Conservation (phyloP, 2,888 invertebrate species). For the Amphipyra tragopoginis region DNA sequence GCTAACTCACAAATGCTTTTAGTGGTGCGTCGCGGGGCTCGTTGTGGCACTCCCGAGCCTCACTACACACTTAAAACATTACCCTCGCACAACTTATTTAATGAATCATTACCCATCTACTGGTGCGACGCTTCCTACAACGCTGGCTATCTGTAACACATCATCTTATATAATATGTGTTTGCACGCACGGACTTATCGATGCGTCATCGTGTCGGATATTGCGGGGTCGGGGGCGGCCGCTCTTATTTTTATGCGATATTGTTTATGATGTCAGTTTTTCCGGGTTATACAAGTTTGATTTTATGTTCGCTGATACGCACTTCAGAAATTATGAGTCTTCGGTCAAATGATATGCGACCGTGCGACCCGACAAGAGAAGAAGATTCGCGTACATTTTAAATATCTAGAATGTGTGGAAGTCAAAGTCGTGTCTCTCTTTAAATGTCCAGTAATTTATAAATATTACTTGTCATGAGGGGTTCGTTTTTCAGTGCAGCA, state of each 20-base stretch:
- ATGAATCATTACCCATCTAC: background rate
- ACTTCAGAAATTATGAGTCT: background rate
- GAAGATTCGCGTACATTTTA: background rate
- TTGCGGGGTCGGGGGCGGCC: background rate
- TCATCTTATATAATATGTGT: background rate
- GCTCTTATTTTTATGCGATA: background rate
- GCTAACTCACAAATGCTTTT: constrained; percentile 2
- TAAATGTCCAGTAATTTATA: background rate
- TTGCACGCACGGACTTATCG: background rate
- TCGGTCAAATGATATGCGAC: background rate
- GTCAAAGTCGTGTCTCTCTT: too few relatives aligned
- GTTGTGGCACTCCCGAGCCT: background rate
- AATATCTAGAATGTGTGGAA: too few relatives aligned
- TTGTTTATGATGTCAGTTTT: constrained; percentile 15
- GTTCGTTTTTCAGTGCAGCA: background rate
- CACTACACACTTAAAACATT: constrained; percentile 1
- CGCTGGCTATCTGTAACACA: background rate
- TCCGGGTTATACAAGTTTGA: constrained; percentile 5
- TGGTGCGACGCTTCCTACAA: background rate
- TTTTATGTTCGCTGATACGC: background rate
- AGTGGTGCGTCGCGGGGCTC: background rate
- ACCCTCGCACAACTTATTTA: constrained; percentile 10
- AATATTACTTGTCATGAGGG: background rate
- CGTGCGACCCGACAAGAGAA: background rate
- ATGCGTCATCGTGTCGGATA: constrained; percentile 11